Conservation (phyloP, 2,888 invertebrate species). For the Amphipoea oculea region DNA sequence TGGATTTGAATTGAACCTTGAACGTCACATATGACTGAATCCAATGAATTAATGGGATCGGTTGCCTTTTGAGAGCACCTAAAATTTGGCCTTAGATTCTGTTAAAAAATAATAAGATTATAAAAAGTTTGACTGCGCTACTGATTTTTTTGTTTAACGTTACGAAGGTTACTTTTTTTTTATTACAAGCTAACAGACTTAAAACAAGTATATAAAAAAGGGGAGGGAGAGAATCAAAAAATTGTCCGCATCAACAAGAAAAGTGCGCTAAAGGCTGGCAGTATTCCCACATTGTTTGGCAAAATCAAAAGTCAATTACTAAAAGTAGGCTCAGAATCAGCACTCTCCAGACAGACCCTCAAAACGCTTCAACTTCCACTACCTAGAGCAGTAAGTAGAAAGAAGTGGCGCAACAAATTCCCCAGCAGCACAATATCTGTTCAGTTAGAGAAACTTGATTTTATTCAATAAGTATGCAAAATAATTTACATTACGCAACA, state of each 20-base stretch:
- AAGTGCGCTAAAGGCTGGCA: not conserved
- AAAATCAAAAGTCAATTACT: not conserved
- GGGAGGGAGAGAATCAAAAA: not conserved
- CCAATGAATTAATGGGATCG: not conserved
- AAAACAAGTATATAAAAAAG: not conserved
- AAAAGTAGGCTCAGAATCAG: not conserved
- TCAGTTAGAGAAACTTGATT: not conserved
- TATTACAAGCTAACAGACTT: not conserved
- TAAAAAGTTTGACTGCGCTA: too few relatives aligned
- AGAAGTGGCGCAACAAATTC: not conserved
- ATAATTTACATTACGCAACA: not conserved
- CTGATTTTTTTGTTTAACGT: not conserved
- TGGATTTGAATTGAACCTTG: conserved; percentile 22
- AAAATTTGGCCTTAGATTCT: not conserved
- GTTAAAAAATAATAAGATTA: not conserved
- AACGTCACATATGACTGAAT: not conserved
- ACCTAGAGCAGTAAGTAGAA: not conserved
- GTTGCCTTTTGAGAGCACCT: not conserved
- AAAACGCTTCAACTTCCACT: not conserved
- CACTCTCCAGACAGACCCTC: not conserved
- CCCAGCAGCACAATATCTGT: not conserved
- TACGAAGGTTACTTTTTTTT: not conserved
- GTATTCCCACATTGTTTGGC: not conserved
- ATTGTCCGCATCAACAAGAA: not conserved
- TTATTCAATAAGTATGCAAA: too few relatives aligned